Base-by-base conservation (phyloP, 2,888 invertebrate species). In the Galeopsomyia nigrocyanea region DNA sequence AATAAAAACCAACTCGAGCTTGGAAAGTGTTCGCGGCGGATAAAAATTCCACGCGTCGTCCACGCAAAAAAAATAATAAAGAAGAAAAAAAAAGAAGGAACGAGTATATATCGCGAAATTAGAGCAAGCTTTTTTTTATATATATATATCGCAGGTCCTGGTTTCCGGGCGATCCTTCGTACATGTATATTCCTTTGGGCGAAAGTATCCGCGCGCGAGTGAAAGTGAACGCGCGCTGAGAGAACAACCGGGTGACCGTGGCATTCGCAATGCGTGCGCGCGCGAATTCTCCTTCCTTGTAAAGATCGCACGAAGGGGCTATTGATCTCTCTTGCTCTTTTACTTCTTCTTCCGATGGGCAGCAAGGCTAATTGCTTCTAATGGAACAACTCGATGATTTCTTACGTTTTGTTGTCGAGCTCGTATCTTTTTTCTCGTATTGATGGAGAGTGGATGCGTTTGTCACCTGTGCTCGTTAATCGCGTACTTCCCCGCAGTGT, bases 201-300 rank as follows among this genome's bases (percentile, higher is more conserved):
- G 39, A 39, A 39, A 39, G 39, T 39, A 39, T 26, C 26, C 26
- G 77, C 79, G 77, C 83, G 83, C 83, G 77, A 83, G 83, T 82
- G 83, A 83, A 83, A 83, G 83, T 82, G 79, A 79, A 75, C 68
- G 69, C n/a, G 53, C 14, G 47, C 19, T 17, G 50, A 46, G 66
- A 47, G 75, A 61, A 76, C 76, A 76, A 75, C 69, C 68, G 68
- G 69, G 74, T 77, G 78, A 78, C 79, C 78, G 67, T 82, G 80
- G 79, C 82, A 81, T 80, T 80, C 77, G 74, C 13, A 39, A 63
- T 73, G 66, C 26, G 75, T 56, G 49, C 63, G 7, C 39, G 39
- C 39, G 39, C 7, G 39, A 39, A 13, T 1, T 39, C 39, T 3
- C 39, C 39, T 39, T n/a, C 49, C 49, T 19, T 61, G 55, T 22